These are phyloP conservation scores for Dicentrarchus labrax DNA, from an alignment of 2,113 vertebrate species.

Conservation along the genomic window DNA sequence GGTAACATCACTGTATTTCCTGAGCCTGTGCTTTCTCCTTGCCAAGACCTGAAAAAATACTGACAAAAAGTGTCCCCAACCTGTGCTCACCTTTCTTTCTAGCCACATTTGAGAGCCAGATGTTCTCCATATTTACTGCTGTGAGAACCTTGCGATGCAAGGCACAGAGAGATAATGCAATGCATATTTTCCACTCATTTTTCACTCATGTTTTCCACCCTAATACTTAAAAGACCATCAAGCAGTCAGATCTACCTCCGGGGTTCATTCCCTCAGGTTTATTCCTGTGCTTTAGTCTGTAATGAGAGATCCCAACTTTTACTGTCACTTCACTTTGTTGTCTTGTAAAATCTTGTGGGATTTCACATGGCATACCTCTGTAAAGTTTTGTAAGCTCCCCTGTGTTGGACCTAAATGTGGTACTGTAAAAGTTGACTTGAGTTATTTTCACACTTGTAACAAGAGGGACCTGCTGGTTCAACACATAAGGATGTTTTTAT, in stretches of 20 bases:
- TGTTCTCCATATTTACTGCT: conserved; percentile 68
- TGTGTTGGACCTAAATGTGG: conserved; percentile 40
- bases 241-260: conserved; percentile 39
- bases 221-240: conserved; percentile 63
- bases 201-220: conserved; percentile 68
- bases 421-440: conserved; percentile 38
- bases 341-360: conserved; percentile 61
- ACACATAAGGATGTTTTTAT: background rate
- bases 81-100: conserved; percentile 56
- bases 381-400: conserved; percentile 39
- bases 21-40: background rate
- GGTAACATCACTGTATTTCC: conserved; percentile 6
- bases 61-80: conserved; percentile 51
- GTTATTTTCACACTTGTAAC: conserved; percentile 25
- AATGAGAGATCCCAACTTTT: conserved; percentile 62
- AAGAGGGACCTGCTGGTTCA: background rate
- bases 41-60: background rate
- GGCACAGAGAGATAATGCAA: conserved; percentile 56
- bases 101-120: conserved; percentile 58
- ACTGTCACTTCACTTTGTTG: conserved; percentile 56
- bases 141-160: conserved; percentile 32
- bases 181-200: conserved; percentile 73
- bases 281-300: conserved; percentile 46
- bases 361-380: conserved; percentile 56
- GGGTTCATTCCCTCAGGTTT: conserved; percentile 55